A percentile compares a stretch with the other conserved stretches of the same genome.
Evolutionary conservation across 1,140 invertebrate genomes (phyloP).

Genomic region (Stratiolaelaps scimitus): DNA sequence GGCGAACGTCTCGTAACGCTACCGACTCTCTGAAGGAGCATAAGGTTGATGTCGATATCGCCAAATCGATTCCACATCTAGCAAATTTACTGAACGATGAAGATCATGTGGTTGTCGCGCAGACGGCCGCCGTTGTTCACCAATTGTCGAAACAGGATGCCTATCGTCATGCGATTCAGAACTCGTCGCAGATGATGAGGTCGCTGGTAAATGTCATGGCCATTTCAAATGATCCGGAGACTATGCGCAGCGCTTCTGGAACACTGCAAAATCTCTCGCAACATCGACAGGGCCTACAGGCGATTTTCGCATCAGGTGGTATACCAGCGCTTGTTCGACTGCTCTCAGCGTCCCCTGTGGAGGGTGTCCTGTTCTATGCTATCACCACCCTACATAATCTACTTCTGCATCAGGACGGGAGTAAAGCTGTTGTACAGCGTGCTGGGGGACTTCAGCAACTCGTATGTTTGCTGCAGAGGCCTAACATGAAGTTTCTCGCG

Average conservation of each 20-base stretch:
- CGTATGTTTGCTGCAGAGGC: constrained; percentile 42
- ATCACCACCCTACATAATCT: constrained; percentile 48
- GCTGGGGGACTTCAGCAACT: constrained; percentile 46
- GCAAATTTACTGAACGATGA: constrained; percentile 90
- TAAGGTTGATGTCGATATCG: constrained; percentile 90
- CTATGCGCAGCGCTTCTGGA: constrained; percentile 81
- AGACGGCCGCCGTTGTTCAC: constrained; percentile 96
- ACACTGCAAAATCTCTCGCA: constrained; percentile 92
- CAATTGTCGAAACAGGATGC: constrained; percentile 95
- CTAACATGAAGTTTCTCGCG: constrained; percentile 46
- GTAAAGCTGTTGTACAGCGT: constrained; percentile 44
- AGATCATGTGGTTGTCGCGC: constrained; percentile 88
- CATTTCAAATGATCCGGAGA: constrained; percentile 85
- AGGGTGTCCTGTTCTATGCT: constrained; percentile 46
- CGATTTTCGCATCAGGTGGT: constrained; percentile 94
- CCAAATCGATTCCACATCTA: constrained; percentile 89
- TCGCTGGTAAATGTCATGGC: constrained; percentile 83
- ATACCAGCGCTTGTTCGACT: constrained; percentile 90
- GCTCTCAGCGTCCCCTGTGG: constrained; percentile 47
- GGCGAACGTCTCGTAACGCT: constrained; percentile 78
- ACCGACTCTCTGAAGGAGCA: constrained; percentile 96
- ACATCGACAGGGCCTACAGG: constrained; percentile 80
- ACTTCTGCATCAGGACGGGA: constrained; percentile 45
- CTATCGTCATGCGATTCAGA: constrained; percentile 91
- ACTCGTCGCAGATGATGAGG: constrained; percentile 83